These are phyloP conservation scores for Cosmorhoe ocellata DNA, from an alignment of 2,888 invertebrate species.

Conservation along the genomic window DNA sequence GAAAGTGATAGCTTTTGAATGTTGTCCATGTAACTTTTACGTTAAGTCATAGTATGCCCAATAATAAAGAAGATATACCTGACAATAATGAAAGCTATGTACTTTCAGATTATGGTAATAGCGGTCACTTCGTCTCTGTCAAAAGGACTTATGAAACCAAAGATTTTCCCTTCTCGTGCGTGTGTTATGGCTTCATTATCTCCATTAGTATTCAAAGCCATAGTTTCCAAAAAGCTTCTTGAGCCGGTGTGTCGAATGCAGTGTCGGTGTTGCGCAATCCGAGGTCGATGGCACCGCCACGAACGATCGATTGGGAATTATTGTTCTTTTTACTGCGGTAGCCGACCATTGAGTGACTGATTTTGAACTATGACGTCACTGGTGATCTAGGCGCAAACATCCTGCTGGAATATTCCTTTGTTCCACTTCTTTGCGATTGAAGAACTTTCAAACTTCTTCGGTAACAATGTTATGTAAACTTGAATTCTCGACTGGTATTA, in stretches of 20 bases:
- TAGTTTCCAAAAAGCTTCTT: conserved; percentile 15
- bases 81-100: too few species aligned
- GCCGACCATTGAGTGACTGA: conserved; percentile 4
- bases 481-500: too few species aligned
- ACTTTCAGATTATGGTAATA: too few species aligned
- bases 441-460: too few species aligned
- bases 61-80: too few species aligned
- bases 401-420: too few species aligned
- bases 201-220: conserved; percentile 6
- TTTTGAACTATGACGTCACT: conserved; percentile 14
- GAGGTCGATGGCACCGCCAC: conserved; percentile 63
- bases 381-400: conserved; percentile 1
- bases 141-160: not conserved
- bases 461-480: too few species aligned
- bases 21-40: too few species aligned
- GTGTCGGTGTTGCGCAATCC: conserved; percentile 54
- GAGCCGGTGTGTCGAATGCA: conserved; percentile 46
- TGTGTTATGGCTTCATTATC: not conserved
- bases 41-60: too few species aligned
- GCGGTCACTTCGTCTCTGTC: too few species aligned
- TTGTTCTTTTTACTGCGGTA: conserved; percentile 36
- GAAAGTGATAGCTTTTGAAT: too few species aligned
- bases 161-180: not conserved
- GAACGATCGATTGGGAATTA: conserved; percentile 45
- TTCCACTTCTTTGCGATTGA: too few species aligned